Percentiles rank a stretch among this genome's conserved stretches.
Evolutionary conservation across 64 coral and sea anemone species (phyloP).

Genomic region (Montipora capricornis): DNA sequence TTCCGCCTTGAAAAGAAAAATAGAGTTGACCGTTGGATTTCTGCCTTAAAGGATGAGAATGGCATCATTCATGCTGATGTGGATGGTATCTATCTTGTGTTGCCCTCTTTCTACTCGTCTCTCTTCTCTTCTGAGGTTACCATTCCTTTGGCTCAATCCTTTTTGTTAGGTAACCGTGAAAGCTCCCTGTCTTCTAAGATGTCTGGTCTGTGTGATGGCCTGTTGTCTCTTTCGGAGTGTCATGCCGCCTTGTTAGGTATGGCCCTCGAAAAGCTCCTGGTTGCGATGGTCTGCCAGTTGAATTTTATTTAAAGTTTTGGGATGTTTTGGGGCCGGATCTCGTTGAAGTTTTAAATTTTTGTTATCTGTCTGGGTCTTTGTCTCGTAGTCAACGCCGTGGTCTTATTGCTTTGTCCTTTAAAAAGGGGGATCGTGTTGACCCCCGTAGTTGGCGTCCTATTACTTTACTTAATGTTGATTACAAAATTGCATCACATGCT

Average conservation of each 20-base stretch:
- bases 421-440: not conserved
- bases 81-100: too few relatives aligned
- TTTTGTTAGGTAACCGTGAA: too few relatives aligned
- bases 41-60: too few relatives aligned
- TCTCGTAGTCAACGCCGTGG: not conserved
- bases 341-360: not conserved
- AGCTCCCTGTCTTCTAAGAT: not conserved
- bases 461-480: conserved; percentile 11
- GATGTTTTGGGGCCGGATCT: not conserved
- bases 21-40: too few relatives aligned
- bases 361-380: not conserved
- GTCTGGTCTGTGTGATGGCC: not conserved
- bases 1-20: too few relatives aligned
- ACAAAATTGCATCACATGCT: not conserved
- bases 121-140: too few relatives aligned
- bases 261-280: not conserved
- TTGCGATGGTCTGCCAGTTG: not conserved
- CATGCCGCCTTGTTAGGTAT: not conserved
- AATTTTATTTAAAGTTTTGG: not conserved
- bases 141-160: too few relatives aligned
- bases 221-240: not conserved
- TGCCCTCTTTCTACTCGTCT: too few relatives aligned
- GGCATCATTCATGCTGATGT: too few relatives aligned
- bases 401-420: not conserved
- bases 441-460: conserved; percentile 37